Evolutionary conservation across 2,888 invertebrate species (phyloP).

Genomic region (Yponomeuta sedellus): DNA sequence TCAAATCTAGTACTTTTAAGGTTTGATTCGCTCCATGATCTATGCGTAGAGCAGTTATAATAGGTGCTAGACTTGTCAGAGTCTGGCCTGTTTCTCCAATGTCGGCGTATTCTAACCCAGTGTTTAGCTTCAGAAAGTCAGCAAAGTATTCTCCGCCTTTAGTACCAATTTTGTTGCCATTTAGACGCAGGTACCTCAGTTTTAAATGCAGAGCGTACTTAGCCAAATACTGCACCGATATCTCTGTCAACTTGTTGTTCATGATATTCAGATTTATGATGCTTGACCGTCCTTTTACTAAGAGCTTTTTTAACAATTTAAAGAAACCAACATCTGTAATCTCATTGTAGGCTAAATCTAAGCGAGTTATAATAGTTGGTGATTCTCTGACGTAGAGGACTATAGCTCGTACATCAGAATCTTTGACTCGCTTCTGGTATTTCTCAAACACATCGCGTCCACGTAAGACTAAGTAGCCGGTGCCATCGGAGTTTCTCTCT

Average conservation of each 20-base stretch:
- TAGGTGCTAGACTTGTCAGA: slow-evolving; percentile 70
- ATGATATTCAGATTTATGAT: slow-evolving; percentile 73
- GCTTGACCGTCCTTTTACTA: slow-evolving; percentile 62
- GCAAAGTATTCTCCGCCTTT: slow-evolving; percentile 73
- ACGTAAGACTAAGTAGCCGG: slow-evolving; percentile 62
- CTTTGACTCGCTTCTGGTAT: slow-evolving; percentile 56
- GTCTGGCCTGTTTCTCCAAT: slow-evolving; percentile 77
- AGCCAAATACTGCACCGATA: slow-evolving; percentile 51
- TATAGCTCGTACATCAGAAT: slow-evolving; percentile 68
- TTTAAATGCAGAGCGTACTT: slow-evolving; percentile 53
- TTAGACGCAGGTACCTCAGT: slow-evolving; percentile 70
- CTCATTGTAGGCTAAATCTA: slow-evolving; percentile 75
- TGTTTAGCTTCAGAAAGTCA: slow-evolving; percentile 60
- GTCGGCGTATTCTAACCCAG: slow-evolving; percentile 65
- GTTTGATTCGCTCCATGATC: slow-evolving; percentile 51
- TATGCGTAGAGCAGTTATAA: slow-evolving; percentile 61
- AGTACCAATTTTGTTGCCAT: slow-evolving; percentile 76
- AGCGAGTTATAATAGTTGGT: slow-evolving; percentile 55
- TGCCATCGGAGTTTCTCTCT: slow-evolving; percentile 74
- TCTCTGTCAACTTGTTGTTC: slow-evolving; percentile 69
- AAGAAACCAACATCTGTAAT: slow-evolving; percentile 71
- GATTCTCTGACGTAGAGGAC: slow-evolving; percentile 60
- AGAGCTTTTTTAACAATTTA: slow-evolving; percentile 54
- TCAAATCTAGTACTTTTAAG: slow-evolving; percentile 56
- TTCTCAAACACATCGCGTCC: slow-evolving; percentile 70